Percentiles rank a stretch among this genome's conserved stretches.
Conservation (phyloP, 2,888 invertebrate species). For the Folsomia candida region DNA sequence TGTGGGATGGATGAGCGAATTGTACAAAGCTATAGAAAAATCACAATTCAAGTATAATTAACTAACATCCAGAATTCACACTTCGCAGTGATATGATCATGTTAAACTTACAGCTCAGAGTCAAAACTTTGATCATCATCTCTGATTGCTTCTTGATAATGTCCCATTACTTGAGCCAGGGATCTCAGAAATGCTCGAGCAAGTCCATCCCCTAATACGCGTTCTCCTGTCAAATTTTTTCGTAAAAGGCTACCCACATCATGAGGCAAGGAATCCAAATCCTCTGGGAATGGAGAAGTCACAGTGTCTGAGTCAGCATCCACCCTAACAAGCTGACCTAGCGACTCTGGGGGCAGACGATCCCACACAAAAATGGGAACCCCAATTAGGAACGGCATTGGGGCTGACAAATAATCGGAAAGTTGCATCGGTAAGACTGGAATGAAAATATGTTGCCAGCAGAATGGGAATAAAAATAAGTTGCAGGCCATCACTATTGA, state of each 20-base stretch:
- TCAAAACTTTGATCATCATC: conserved; percentile 46
- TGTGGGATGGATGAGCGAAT: conserved; percentile 77
- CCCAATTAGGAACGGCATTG: conserved; percentile 97
- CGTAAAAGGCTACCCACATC: conserved; percentile 70
- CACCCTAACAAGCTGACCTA: conserved; percentile 91
- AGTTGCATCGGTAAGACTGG: conserved; percentile 87
- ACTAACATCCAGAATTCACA: background rate
- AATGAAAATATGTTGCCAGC: conserved; percentile 98
- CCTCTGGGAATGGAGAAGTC: conserved; percentile 77
- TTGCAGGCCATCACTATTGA: conserved; percentile 93
- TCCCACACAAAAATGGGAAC: conserved; percentile 81
- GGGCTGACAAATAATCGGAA: conserved; percentile 86
- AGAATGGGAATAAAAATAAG: conserved; percentile 93
- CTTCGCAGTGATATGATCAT: background rate
- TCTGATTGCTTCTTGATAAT: conserved; percentile 85
- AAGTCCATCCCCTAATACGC: conserved; percentile 76
- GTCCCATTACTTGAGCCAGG: conserved; percentile 89
- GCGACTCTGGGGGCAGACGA: conserved; percentile 65
- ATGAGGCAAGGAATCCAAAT: conserved; percentile 81
- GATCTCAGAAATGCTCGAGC: conserved; percentile 88
- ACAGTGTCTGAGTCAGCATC: conserved; percentile 88
- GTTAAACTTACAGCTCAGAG: conserved; percentile 43
- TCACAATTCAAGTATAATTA: no score
- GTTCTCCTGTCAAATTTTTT: conserved; percentile 43
- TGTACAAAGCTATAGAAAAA: conserved; percentile 77